These are phyloP conservation scores for Erpobdella octoculata DNA, from an alignment of 2,888 invertebrate species.

Conservation along the genomic window DNA sequence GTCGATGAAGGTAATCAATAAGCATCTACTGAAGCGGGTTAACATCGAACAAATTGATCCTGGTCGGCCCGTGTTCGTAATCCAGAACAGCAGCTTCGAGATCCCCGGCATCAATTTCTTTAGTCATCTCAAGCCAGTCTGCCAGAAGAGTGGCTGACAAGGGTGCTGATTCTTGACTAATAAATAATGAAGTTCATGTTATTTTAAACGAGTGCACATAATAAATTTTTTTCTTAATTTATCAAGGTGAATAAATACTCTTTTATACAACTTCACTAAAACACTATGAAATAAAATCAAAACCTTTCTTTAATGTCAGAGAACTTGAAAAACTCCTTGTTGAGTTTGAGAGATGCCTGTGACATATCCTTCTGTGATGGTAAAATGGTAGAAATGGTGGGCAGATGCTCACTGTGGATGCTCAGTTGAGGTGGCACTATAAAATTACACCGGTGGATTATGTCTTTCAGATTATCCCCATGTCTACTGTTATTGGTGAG, in stretches of 20 bases:
- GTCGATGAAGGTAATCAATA: too few species aligned
- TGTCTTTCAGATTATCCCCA: background rate
- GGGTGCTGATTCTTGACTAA: conserved; percentile 32
- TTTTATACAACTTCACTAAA: too few species aligned
- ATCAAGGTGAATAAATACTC: background rate
- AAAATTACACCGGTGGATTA: background rate
- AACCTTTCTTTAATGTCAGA: background rate
- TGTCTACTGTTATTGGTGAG: too few species aligned
- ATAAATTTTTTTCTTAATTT: too few species aligned
- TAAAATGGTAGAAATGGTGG: background rate
- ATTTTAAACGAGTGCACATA: background rate
- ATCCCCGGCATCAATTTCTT: conserved; percentile 29
- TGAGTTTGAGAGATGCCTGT: background rate
- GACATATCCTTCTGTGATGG: background rate
- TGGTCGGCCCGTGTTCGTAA: background rate
- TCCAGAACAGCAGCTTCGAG: conserved; percentile 26
- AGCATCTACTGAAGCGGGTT: too few species aligned
- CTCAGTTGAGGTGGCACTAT: background rate
- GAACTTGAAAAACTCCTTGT: background rate
- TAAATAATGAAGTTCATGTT: background rate
- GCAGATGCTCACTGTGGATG: background rate
- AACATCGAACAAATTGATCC: background rate
- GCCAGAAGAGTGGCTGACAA: conserved; percentile 35
- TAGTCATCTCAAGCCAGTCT: conserved; percentile 36
- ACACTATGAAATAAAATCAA: too few species aligned